Percentiles rank a stretch among this genome's conserved stretches.
Evolutionary conservation across 2,113 vertebrate genomes (phyloP).

Genomic region (Zosterops hypoxanthus): DNA sequence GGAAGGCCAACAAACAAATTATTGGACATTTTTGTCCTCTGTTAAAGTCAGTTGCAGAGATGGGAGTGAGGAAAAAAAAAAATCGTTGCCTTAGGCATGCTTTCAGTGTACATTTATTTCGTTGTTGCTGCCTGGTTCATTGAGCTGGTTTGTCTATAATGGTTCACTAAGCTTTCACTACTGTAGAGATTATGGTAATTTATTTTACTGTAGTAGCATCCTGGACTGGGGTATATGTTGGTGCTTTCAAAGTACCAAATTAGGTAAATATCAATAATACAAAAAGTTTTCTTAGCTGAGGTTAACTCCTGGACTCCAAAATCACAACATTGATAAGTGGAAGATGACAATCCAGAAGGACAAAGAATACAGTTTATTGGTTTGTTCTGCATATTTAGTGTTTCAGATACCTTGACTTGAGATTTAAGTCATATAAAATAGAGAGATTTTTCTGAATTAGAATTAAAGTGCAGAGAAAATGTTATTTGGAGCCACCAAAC

Average conservation of each 20-base stretch:
- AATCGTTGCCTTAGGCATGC: background rate
- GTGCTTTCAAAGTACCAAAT: background rate
- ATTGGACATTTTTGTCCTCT: background rate
- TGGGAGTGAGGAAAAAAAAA: slow-evolving; percentile 1
- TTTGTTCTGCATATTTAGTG: background rate
- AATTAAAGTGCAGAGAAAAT: background rate
- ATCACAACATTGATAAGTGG: background rate
- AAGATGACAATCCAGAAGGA: background rate
- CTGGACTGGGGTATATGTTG: background rate
- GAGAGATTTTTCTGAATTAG: background rate
- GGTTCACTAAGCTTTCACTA: background rate
- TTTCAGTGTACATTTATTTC: slow-evolving; percentile 39
- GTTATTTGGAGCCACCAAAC: background rate
- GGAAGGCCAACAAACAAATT: background rate
- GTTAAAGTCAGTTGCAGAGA: background rate
- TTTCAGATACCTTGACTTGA: background rate
- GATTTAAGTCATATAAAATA: background rate
- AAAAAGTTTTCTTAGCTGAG: background rate
- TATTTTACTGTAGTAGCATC: background rate
- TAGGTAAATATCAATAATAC: background rate
- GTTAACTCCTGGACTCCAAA: background rate
- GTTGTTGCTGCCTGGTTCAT: background rate
- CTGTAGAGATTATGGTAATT: background rate
- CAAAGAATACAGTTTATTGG: background rate
- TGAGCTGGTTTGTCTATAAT: slow-evolving; percentile 29